phyloP scores from a whole-genome alignment of 2,113 vertebrate species.

The Pseudolaguvia tuberculata region DNA sequence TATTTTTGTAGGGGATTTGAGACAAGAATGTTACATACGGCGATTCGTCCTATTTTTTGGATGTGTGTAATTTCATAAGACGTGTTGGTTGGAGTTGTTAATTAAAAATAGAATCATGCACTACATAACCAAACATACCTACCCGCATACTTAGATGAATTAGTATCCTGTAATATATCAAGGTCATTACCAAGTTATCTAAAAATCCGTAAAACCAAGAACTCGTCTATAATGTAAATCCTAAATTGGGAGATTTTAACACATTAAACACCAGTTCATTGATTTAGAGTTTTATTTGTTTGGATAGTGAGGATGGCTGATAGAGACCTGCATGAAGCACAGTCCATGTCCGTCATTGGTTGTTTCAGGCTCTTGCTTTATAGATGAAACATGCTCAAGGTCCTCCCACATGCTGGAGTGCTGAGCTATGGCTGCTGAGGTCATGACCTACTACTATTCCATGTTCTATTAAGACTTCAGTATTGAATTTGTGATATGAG shows the following conservation, averaged over 20 bases:
- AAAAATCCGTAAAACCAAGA: not conserved
- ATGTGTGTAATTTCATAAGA: constrained; percentile 25
- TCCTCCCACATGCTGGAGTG: not conserved
- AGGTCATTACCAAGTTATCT: constrained; percentile 23
- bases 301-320: not conserved
- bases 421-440: not conserved
- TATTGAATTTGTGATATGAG: not conserved
- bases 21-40: not conserved
- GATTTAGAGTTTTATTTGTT: not conserved
- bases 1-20: not conserved
- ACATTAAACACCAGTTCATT: too few species aligned
- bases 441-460: not conserved
- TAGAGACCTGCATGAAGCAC: not conserved
- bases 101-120: constrained; percentile 21
- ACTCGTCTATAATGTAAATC: not conserved
- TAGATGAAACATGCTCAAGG: not conserved
- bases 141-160: not conserved
- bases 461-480: not conserved
- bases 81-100: constrained; percentile 19
- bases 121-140: not conserved
- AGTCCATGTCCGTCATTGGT: constrained; percentile 15
- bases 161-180: constrained; percentile 14
- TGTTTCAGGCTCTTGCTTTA: not conserved
- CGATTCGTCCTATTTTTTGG: not conserved
- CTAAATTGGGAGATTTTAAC: not conserved